Conservation (phyloP, 2,888 invertebrate genomes). For the Chrysina gloriosa region DNA sequence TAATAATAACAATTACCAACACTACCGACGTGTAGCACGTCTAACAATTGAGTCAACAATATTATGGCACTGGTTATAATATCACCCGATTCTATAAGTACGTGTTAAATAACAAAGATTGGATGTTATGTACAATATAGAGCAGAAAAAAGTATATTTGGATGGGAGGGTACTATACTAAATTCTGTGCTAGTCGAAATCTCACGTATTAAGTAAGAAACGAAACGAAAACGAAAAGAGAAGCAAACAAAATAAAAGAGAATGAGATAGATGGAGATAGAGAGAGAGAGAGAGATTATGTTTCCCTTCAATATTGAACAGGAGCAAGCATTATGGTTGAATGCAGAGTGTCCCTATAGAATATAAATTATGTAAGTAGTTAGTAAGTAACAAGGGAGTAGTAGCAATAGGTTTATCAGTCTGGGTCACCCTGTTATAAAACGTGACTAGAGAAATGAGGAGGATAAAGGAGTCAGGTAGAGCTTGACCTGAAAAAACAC, state of each 20-base stretch:
- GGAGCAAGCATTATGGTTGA: slow-evolving; percentile 37
- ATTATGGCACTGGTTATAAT: slow-evolving; percentile 67
- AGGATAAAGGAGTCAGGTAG: slow-evolving; percentile 57
- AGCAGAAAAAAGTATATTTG: slow-evolving; percentile 46
- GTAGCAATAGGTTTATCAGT: slow-evolving; percentile 61
- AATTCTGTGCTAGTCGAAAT: slow-evolving; percentile 2
- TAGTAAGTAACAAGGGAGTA: slow-evolving; percentile 59
- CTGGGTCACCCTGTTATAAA: slow-evolving; percentile 60
- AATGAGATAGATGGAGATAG: slow-evolving; percentile 17
- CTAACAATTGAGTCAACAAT: slow-evolving; percentile 67
- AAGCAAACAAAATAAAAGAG: slow-evolving; percentile 1
- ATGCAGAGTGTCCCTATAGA: slow-evolving; percentile 60
- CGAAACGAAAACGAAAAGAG: not conserved
- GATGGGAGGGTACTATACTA: slow-evolving; percentile 40
- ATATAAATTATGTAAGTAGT: slow-evolving; percentile 52
- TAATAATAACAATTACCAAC: slow-evolving; percentile 62
- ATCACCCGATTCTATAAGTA: slow-evolving; percentile 67
- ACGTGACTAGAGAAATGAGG: slow-evolving; percentile 60
- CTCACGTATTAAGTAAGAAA: slow-evolving; percentile 6
- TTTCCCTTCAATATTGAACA: slow-evolving; percentile 14
- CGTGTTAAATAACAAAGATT: slow-evolving; percentile 64
- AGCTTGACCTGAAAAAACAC: slow-evolving; percentile 58
- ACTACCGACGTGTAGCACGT: slow-evolving; percentile 64
- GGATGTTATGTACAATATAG: slow-evolving; percentile 55
- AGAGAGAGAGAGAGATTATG: slow-evolving; percentile 28